Conservation (phyloP, 2,888 invertebrate genomes). For the Neria commutata region DNA sequence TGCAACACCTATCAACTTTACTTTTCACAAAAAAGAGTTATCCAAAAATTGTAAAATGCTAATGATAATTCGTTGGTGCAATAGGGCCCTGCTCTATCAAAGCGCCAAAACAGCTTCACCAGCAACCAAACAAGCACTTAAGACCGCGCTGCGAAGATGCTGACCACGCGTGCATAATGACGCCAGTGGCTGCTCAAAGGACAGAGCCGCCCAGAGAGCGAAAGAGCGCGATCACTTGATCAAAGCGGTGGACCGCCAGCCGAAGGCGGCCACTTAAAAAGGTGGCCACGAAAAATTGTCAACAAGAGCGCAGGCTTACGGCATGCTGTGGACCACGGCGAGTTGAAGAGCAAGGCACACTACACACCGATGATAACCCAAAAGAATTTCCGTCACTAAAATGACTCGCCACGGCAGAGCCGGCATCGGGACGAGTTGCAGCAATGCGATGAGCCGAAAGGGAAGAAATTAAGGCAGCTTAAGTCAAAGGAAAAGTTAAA, state of each 20-base stretch:
- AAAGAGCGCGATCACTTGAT: conserved; percentile 50
- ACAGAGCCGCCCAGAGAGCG: too few relatives aligned
- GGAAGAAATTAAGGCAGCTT: too few relatives aligned
- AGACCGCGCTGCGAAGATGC: conserved; percentile 43
- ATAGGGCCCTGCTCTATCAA: conserved; percentile 25
- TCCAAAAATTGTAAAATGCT: too few relatives aligned
- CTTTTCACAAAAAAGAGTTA: too few relatives aligned
- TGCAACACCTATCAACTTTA: too few relatives aligned
- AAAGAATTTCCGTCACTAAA: conserved; percentile 13
- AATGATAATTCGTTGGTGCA: too few relatives aligned
- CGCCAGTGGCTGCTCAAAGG: conserved; percentile 32
- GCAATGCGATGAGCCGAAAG: too few relatives aligned
- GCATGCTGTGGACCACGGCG: conserved; percentile 7
- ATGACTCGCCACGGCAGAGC: too few relatives aligned
- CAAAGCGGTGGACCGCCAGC: conserved; percentile 45
- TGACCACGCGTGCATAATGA: conserved; percentile 55
- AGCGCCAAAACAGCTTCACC: not conserved
- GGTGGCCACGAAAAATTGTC: conserved; percentile 49
- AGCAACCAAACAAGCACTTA: not conserved
- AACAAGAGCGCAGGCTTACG: conserved; percentile 39
- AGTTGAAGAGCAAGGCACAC: conserved; percentile 20
- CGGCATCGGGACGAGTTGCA: not conserved
- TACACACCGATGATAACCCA: too few relatives aligned
- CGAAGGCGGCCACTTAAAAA: conserved; percentile 39
- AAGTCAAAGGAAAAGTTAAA: conserved; percentile 35